These are phyloP conservation scores for Gulo gulo DNA, from an alignment of 2,113 vertebrate genomes.

Conservation along the genomic window DNA sequence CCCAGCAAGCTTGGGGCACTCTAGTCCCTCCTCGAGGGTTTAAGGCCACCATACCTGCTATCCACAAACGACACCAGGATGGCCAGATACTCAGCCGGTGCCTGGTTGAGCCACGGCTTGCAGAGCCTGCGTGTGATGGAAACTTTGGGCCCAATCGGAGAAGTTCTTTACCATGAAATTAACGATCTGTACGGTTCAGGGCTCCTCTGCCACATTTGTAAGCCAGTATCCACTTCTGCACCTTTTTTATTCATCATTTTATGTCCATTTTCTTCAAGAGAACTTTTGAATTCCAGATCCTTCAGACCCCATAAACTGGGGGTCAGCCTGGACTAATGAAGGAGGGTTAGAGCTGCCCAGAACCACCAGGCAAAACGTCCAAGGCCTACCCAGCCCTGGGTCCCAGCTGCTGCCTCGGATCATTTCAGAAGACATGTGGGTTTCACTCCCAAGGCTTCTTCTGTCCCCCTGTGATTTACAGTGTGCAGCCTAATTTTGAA, in stretches of 20 bases:
- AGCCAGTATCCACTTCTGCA: neutral
- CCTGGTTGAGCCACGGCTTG: neutral
- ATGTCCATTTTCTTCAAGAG: neutral
- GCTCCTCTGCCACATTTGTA: neutral
- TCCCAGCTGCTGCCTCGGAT: neutral
- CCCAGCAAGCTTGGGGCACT: fast-evolving
- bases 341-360: too few species aligned
- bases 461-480: neutral
- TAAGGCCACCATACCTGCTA: fast-evolving
- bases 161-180: neutral
- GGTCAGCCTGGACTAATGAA: too few species aligned
- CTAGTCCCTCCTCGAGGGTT: neutral
- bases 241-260: neutral
- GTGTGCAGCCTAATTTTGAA: neutral
- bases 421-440: fast-evolving
- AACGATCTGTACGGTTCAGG: neutral
- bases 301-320: neutral
- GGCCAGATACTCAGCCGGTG: fast-evolving
- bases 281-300: neutral
- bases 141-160: neutral
- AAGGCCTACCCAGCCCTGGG: neutral
- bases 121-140: neutral
- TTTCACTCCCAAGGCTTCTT: neutral
- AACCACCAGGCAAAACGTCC: fast-evolving
- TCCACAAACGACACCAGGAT: fast-evolving